Evolutionary conservation across 1,140 invertebrate genomes (phyloP).

Genomic region (Euura lappo): DNA sequence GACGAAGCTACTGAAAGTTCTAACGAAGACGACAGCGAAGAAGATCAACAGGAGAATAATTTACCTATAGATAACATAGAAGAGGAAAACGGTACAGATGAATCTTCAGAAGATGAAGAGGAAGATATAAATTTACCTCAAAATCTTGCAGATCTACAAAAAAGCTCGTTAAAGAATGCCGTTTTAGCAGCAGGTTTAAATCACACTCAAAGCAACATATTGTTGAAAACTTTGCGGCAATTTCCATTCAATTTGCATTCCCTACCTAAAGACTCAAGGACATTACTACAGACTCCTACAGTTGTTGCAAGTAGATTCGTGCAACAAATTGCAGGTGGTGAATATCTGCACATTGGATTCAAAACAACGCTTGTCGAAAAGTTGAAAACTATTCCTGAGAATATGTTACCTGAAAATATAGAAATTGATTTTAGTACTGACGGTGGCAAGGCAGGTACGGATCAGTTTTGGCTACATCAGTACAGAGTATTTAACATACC

Average conservation of each 20-base stretch:
- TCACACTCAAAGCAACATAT: no score
- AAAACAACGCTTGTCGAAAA: constrained; percentile 1
- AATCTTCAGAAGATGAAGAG: no score
- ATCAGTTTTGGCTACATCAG: constrained; percentile 13
- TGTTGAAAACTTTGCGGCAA: no score
- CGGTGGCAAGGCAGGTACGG: constrained; percentile 6
- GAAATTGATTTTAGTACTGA: constrained; percentile 24
- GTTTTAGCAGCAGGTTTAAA: no score
- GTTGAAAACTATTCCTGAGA: neutral
- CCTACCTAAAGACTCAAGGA: constrained; percentile 14
- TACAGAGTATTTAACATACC: constrained; percentile 16
- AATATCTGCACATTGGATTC: neutral
- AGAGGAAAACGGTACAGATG: no score
- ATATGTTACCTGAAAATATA: constrained; percentile 6
- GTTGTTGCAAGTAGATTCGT: neutral
- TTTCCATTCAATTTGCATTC: neutral
- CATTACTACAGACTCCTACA: constrained; percentile 17
- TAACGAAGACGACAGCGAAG: no score
- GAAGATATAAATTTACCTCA: no score
- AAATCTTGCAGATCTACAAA: no score
- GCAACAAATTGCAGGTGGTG: constrained; percentile 17
- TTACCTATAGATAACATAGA: no score
- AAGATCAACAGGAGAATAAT: no score
- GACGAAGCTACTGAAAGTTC: no score
- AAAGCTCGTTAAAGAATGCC: no score